A percentile compares a stretch with the other conserved stretches of the same genome.
Conservation (phyloP, 2,113 vertebrate genomes). For the Psammodynastes pulverulentus region DNA sequence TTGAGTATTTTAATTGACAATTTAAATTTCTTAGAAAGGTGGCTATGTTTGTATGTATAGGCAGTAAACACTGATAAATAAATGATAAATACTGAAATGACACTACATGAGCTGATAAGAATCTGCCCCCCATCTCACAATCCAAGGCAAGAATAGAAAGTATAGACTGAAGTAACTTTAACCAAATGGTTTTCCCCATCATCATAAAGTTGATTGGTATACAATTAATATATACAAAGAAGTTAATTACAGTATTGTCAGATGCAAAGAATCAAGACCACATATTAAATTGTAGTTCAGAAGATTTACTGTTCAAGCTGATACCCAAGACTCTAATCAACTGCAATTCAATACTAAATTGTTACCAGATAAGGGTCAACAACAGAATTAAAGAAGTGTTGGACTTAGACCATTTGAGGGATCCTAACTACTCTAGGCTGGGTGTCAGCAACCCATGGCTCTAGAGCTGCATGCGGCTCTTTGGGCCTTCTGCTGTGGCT, state of each 20-base stretch:
- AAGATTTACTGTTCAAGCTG: background rate
- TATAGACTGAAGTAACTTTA: background rate
- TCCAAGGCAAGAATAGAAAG: background rate
- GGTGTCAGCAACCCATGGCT: too few species aligned
- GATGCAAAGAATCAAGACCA: background rate
- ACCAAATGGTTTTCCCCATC: background rate
- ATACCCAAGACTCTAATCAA: background rate
- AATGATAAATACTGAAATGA: background rate
- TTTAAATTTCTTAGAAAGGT: background rate
- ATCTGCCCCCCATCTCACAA: background rate
- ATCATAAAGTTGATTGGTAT: background rate
- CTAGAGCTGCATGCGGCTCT: too few species aligned
- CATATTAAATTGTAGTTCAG: background rate
- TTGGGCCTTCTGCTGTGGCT: too few species aligned
- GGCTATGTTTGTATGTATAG: background rate
- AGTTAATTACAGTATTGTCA: background rate
- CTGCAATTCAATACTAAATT: background rate
- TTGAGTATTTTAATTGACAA: background rate
- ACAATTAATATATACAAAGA: background rate
- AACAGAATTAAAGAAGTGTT: background rate
- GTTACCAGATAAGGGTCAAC: background rate
- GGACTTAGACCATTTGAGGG: background rate
- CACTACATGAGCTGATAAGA: background rate
- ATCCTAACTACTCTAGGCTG: background rate
- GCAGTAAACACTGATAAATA: background rate